These are phyloP conservation scores for Chunga burmeisteri DNA, from an alignment of 2,113 vertebrate species.

Conservation along the genomic window DNA sequence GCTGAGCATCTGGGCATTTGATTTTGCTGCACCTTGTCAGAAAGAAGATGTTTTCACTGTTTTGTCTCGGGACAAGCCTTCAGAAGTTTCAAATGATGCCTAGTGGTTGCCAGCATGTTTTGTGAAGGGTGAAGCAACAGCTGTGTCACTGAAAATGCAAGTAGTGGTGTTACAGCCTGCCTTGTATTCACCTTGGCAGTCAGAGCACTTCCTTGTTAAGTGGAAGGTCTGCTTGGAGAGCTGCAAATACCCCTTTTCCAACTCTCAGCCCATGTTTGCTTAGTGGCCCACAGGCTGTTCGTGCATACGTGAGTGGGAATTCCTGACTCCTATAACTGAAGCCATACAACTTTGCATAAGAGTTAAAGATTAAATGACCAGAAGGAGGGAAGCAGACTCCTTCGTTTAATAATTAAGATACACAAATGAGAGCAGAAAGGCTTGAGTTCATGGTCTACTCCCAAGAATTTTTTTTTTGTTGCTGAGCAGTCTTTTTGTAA, in stretches of 20 bases:
- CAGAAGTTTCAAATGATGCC: neutral
- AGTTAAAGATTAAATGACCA: conserved; percentile 17
- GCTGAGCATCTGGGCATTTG: neutral
- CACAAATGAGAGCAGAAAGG: neutral
- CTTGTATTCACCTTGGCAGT: neutral
- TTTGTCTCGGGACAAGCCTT: neutral
- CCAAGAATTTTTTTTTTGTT: neutral
- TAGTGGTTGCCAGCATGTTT: neutral
- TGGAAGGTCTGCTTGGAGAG: neutral
- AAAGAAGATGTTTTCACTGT: neutral
- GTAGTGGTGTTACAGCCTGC: neutral
- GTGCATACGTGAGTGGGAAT: neutral
- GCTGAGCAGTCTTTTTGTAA: neutral
- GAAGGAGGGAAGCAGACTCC: neutral
- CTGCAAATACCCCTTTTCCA: neutral
- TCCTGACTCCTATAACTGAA: neutral
- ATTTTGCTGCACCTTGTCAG: neutral
- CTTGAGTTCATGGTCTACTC: neutral
- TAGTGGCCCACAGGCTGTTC: neutral
- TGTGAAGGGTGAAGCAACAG: neutral
- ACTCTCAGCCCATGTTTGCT: neutral
- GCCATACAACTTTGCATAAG: neutral
- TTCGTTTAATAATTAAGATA: neutral
- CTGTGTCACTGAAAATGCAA: neutral
- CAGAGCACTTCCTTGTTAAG: neutral